Evolutionary conservation across 2,797 vertebrate species (phyloP).

Genomic region (Botia almorhae): DNA sequence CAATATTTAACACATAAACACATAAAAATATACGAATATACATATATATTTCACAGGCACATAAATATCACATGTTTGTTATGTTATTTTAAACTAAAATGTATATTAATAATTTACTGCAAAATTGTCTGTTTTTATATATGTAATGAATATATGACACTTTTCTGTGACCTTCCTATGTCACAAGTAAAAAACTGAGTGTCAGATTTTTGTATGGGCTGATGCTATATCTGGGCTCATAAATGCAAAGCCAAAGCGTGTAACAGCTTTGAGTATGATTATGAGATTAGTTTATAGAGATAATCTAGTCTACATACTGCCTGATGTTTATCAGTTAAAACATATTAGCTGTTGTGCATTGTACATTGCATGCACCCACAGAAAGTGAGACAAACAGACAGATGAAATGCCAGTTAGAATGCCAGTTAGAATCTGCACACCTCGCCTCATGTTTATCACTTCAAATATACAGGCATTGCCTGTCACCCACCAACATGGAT

Average conservation of each 20-base stretch:
- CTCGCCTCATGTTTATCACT: slow-evolving; percentile 20
- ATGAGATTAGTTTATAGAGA: background rate
- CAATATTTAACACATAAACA: background rate
- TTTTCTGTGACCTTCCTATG: no score
- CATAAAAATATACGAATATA: no score
- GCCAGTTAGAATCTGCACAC: slow-evolving; percentile 23
- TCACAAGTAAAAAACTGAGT: no score
- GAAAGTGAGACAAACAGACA: slow-evolving; percentile 13
- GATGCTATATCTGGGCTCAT: background rate
- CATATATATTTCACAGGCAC: no score
- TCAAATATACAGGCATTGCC: background rate
- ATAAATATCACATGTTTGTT: no score
- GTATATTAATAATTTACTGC: no score
- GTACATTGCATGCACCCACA: background rate
- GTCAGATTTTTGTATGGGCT: background rate
- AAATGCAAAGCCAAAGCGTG: background rate
- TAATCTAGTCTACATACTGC: background rate
- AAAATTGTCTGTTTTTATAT: no score
- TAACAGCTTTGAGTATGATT: background rate
- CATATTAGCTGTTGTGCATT: background rate
- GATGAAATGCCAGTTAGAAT: slow-evolving; percentile 20
- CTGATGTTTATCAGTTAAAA: background rate
- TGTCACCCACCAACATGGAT: background rate
- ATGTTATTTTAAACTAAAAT: no score
- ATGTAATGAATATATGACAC: no score